These are phyloP conservation scores for Chlorodrepanis virens DNA, from an alignment of 2,113 vertebrate species.

Conservation along the genomic window DNA sequence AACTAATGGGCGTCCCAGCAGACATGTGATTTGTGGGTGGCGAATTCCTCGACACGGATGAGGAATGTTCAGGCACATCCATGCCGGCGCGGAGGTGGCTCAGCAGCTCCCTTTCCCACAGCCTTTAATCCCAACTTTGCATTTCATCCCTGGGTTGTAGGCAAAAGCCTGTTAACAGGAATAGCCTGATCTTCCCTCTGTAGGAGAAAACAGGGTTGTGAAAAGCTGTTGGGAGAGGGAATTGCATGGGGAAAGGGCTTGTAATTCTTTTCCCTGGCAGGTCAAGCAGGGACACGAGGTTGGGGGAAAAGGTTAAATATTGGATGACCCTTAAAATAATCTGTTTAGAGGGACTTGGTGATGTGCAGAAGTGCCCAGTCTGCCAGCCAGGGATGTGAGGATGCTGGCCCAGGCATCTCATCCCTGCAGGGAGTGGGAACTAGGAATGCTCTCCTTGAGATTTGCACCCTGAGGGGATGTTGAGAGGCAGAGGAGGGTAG, in stretches of 20 bases:
- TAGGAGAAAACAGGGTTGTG: background rate
- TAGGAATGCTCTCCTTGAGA: background rate
- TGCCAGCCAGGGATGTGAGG: background rate
- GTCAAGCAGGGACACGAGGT: background rate
- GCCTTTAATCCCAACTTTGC: background rate
- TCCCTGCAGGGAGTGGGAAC: background rate
- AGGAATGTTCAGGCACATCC: slow-evolving; percentile 39
- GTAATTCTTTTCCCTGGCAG: background rate
- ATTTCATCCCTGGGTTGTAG: background rate
- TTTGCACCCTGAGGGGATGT: background rate
- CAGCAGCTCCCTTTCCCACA: background rate
- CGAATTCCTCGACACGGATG: slow-evolving; percentile 50
- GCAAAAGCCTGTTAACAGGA: background rate
- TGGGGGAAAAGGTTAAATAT: background rate
- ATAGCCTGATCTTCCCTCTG: background rate
- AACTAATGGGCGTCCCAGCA: slow-evolving; percentile 33
- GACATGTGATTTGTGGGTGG: slow-evolving; percentile 71
- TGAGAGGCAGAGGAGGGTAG: background rate
- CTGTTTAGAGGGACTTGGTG: background rate
- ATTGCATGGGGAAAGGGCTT: background rate
- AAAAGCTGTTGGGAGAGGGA: background rate
- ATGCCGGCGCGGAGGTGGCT: background rate
- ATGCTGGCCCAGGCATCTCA: background rate
- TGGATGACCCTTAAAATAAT: background rate
- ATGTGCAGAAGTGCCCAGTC: background rate